These are phyloP conservation scores for Chirona hameri DNA, from an alignment of 2,888 invertebrate species.

Conservation along the genomic window DNA sequence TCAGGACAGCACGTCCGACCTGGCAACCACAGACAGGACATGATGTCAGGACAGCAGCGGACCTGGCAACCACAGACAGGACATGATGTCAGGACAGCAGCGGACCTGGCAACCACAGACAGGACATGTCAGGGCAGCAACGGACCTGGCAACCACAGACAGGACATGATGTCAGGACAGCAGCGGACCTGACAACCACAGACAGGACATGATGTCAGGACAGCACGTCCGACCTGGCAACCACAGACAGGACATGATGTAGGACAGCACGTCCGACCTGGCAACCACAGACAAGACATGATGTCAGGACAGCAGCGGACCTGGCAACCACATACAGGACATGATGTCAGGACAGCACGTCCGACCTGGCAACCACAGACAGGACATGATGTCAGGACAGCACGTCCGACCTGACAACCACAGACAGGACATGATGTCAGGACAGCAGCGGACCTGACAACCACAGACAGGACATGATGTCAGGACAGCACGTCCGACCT, in stretches of 20 bases:
- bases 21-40: not conserved
- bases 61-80: constrained; percentile 6
- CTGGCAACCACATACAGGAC: no score
- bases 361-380: constrained; percentile 41
- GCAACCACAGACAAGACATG: not conserved
- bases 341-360: constrained; percentile 56
- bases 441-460: no score
- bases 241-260: constrained; percentile 42
- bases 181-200: no score
- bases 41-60: constrained; percentile 24
- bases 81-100: not conserved
- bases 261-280: constrained; percentile 52
- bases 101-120: no score
- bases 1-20: constrained; percentile 52
- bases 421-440: not conserved
- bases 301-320: not conserved
- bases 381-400: constrained; percentile 47
- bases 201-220: no score
- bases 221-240: constrained; percentile 49
- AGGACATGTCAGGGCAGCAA: no score
- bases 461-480: no score
- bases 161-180: not conserved
- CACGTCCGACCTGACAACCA: constrained; percentile 46
- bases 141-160: constrained; percentile 41
- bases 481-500: constrained; percentile 53